Evolutionary conservation across 2,113 vertebrate genomes (phyloP), one percentile per base, ranked within the genome.

Genomic region (Lipotes vexillifer): DNA sequence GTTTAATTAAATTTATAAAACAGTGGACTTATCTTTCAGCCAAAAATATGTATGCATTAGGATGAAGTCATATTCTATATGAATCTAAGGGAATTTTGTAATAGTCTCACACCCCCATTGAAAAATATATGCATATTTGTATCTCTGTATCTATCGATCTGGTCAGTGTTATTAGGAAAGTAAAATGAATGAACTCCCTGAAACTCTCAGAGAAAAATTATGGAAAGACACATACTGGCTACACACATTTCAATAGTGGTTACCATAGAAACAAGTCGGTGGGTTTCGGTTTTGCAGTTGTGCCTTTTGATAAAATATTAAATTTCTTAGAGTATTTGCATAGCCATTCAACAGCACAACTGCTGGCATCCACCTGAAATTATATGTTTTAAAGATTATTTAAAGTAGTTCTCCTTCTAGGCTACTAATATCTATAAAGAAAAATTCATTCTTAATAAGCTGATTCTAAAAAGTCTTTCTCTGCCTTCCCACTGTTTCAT

Each of bases 241-340:
- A 98, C 98, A 98, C 97, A 97, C 97, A 98, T 98, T 98, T 98
- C 97, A 98, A 88, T 96, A 98, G 98, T 98, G 97, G 98, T 99
- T 99, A 98, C 98, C 98, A 99, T 98, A 98, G 98, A 99, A 99
- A 99, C 98, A 90, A 98, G 98, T 75, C 88, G 71, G 96, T 91
- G 98, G 98, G 96, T 97, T 98, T 99, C 98, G 91, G 95, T 99
- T 98, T 99, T 97, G 97, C 97, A 98, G 98, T 98, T 98, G 97
- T 98, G 96, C 89, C 91, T 98, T 98, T 97, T 97, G 97, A 99
- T 99, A 98, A 99, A 99, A 99, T 98, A 98, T 98, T 99, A 98
- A 98, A 98, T 97, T 98, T 98, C 98, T 98, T 98, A 98, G 97
- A 97, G 71, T 98, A 98, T 98, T 97, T 98, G 96, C 98, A 98